phyloP scores from a whole-genome alignment of 2,113 vertebrate species.

The Lipotes vexillifer region DNA sequence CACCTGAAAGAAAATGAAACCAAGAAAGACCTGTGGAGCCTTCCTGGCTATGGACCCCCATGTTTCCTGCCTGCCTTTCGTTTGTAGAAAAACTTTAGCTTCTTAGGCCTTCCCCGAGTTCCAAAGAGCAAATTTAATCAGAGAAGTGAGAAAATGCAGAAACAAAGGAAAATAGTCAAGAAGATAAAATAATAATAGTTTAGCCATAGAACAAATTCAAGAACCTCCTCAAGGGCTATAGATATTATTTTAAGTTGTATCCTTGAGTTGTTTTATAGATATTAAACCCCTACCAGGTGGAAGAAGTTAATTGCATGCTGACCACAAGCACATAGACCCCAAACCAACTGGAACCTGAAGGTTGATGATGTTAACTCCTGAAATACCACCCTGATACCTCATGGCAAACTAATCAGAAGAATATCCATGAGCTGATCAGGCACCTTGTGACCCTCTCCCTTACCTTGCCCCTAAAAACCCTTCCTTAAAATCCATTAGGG shows the following conservation, averaged over 20 bases:
- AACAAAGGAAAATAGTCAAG: neutral
- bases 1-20: neutral
- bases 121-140: neutral
- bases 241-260: neutral
- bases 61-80: neutral
- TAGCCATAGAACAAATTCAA: neutral
- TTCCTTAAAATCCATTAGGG: neutral
- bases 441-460: neutral
- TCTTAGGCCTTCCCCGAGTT: neutral
- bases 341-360: neutral
- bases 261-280: neutral
- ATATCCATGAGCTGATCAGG: neutral
- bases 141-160: neutral
- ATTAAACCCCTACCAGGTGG: neutral
- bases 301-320: neutral
- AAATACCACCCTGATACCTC: neutral
- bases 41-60: neutral
- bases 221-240: neutral
- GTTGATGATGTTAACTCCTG: neutral
- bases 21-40: neutral
- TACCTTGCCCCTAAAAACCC: neutral
- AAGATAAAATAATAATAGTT: neutral
- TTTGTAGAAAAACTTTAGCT: no score
- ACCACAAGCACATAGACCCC: neutral
- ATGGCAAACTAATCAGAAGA: neutral